Percentiles rank a stretch among this genome's conserved stretches.
phyloP scores from a whole-genome alignment of 2,797 vertebrate species.

The Sebastes ruberrimus region DNA sequence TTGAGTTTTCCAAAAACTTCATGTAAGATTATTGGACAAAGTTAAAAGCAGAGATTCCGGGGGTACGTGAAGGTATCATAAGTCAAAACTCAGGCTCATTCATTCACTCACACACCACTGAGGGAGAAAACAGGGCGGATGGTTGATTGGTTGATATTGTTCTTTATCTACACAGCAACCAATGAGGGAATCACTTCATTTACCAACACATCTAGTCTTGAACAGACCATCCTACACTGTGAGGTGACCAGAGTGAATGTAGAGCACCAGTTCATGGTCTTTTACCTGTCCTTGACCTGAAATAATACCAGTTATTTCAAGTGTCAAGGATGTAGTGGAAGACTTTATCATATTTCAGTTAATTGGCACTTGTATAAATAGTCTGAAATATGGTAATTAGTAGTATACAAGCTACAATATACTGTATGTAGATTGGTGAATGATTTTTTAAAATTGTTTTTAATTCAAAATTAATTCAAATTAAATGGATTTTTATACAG shows the following conservation, averaged over 20 bases:
- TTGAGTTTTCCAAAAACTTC: not conserved
- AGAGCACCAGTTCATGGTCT: not conserved
- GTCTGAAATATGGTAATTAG: too few species aligned
- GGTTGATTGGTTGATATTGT: slow-evolving; percentile 57
- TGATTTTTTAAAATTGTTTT: too few species aligned
- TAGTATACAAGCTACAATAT: too few species aligned
- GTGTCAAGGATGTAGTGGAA: not conserved
- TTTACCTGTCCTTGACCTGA: slow-evolving; percentile 1
- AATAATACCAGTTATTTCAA: not conserved
- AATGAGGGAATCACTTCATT: slow-evolving; percentile 35
- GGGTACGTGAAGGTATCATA: slow-evolving; percentile 4
- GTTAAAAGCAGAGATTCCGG: rapidly evolving
- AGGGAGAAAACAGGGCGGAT: not conserved
- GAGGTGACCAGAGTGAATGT: not conserved
- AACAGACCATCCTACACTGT: not conserved
- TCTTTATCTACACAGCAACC: slow-evolving; percentile 23
- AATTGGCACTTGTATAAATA: too few species aligned
- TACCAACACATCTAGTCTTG: not conserved
- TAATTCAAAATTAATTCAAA: too few species aligned
- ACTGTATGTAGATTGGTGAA: too few species aligned
- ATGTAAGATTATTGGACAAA: not conserved
- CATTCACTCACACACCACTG: slow-evolving; percentile 10
- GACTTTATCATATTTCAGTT: not conserved
- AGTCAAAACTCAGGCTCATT: not conserved
- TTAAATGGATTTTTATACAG: too few species aligned